These are phyloP conservation scores for Cataglyphis hispanica DNA, from an alignment of 1,140 invertebrate genomes.

Conservation along the genomic window DNA sequence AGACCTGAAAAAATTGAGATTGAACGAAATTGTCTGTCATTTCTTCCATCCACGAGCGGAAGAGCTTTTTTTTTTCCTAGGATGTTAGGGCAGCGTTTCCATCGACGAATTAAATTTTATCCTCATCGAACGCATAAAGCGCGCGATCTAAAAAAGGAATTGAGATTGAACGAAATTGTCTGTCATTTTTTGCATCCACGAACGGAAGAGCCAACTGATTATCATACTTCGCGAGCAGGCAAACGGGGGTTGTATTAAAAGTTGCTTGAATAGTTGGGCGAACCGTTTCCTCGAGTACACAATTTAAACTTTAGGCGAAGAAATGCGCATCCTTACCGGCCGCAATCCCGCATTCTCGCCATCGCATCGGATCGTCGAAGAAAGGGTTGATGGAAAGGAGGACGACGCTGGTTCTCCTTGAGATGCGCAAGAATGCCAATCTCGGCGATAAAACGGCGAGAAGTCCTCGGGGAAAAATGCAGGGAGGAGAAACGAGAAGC, in stretches of 20 bases:
- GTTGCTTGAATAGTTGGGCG: constrained; percentile 75
- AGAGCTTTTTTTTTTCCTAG: too few relatives aligned
- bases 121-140: background rate
- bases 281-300: constrained; percentile 75
- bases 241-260: constrained; percentile 71
- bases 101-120: constrained; percentile 22
- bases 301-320: constrained; percentile 78
- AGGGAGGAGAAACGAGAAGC: constrained; percentile 12
- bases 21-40: background rate
- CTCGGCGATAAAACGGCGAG: constrained; percentile 70
- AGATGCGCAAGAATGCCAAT: constrained; percentile 76
- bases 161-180: constrained; percentile 7
- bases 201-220: constrained; percentile 35
- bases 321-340: constrained; percentile 53
- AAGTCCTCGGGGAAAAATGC: constrained; percentile 55
- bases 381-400: constrained; percentile 63
- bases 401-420: constrained; percentile 63
- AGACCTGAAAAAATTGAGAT: background rate
- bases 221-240: constrained; percentile 42
- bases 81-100: too few relatives aligned
- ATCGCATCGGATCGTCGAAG: constrained; percentile 35
- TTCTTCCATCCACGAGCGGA: background rate
- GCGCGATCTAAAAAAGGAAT: background rate
- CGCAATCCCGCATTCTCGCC: constrained; percentile 53
- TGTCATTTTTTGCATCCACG: background rate